Evolutionary conservation across 1,140 invertebrate genomes (phyloP).

Genomic region (Megalopta genalis): DNA sequence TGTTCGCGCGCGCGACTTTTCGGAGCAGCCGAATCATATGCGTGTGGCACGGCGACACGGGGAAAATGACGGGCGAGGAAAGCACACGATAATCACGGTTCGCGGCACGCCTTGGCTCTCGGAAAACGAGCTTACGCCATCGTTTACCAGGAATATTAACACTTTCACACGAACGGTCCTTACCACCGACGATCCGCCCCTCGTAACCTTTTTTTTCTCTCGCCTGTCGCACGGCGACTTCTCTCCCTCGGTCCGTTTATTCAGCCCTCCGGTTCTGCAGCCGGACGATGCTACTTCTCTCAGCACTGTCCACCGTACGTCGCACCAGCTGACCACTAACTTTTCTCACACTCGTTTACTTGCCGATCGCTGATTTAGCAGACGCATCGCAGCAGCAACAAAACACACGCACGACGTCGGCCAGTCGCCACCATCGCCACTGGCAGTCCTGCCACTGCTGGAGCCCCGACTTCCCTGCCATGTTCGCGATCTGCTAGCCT

Average conservation of each 20-base stretch:
- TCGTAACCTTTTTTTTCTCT: conserved; percentile 34
- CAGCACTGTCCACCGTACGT: conserved; percentile 6
- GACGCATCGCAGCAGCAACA: conserved; percentile 66
- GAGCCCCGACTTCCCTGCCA: conserved; percentile 27
- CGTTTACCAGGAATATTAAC: conserved; percentile 50
- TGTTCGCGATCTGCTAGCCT: neutral
- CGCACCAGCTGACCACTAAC: conserved; percentile 50
- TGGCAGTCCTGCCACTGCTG: conserved; percentile 60
- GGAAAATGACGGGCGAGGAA: conserved; percentile 9
- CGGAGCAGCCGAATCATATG: conserved; percentile 23
- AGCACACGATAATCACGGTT: conserved; percentile 10
- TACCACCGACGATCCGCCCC: conserved; percentile 51
- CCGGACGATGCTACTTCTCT: neutral
- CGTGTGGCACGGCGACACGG: neutral
- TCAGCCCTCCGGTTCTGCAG: neutral
- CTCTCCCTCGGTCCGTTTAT: neutral
- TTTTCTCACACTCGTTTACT: conserved; percentile 47
- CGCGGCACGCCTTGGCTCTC: conserved; percentile 21
- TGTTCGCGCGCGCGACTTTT: conserved; percentile 44
- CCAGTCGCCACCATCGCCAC: conserved; percentile 64
- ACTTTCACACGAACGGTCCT: conserved; percentile 56
- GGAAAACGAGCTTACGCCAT: conserved; percentile 53
- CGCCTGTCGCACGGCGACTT: neutral
- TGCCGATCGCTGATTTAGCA: conserved; percentile 57
- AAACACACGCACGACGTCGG: conserved; percentile 57